Percentiles rank a stretch among this genome's conserved stretches.
These are phyloP conservation scores for Pachymerium ferrugineum DNA, from an alignment of 2,888 invertebrate species.

Conservation along the genomic window DNA sequence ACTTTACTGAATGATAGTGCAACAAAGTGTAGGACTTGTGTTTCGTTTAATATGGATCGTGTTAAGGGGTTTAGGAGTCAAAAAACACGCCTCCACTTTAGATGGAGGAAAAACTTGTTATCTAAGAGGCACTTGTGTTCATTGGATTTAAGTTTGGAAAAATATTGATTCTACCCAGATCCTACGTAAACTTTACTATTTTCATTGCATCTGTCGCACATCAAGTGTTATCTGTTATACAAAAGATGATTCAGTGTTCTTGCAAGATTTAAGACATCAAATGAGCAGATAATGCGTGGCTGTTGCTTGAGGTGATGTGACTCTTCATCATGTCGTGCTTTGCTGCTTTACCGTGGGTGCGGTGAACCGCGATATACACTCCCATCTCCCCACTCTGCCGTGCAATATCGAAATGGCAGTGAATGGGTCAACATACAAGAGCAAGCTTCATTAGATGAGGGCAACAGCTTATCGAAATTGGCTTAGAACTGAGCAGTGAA, in stretches of 20 bases:
- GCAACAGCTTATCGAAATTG: conserved; percentile 9
- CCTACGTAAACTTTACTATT: no score
- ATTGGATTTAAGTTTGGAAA: no score
- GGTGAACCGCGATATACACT: background rate
- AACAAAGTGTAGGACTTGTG: background rate
- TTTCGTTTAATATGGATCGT: background rate
- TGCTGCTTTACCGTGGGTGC: background rate
- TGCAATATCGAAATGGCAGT: background rate
- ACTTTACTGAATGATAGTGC: background rate
- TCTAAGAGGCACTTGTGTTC: no score
- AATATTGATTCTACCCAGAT: no score
- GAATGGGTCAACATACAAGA: conserved; percentile 9
- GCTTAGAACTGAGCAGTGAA: background rate
- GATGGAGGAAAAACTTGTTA: background rate
- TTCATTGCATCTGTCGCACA: background rate
- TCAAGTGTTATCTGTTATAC: background rate
- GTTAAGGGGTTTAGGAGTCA: background rate
- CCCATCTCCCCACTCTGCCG: background rate
- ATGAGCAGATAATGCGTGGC: background rate
- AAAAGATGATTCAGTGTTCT: background rate
- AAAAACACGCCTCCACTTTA: background rate
- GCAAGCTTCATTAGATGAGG: conserved; percentile 13
- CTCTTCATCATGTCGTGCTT: conserved; percentile 8
- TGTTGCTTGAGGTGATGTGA: background rate
- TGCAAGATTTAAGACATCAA: background rate